phyloP scores from a whole-genome alignment of 2,888 invertebrate genomes.

The Therioaphis trifolii region DNA sequence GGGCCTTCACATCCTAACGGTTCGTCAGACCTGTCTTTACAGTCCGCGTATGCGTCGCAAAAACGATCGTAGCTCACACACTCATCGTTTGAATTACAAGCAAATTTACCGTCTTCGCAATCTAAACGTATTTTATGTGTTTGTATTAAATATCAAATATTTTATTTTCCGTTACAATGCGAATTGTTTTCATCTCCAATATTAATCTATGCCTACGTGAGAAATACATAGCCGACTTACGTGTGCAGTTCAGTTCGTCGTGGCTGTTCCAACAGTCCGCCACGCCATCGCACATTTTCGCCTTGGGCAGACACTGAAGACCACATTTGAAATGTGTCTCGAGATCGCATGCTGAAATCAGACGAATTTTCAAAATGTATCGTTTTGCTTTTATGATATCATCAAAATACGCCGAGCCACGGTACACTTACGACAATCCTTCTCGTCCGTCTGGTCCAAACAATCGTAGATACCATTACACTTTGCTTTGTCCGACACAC shows the following conservation, averaged over 20 bases:
- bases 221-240: slow-evolving; percentile 1
- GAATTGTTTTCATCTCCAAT: neutral
- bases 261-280: slow-evolving; percentile 84
- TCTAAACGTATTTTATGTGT: slow-evolving; percentile 25
- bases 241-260: slow-evolving; percentile 79
- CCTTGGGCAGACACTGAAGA: slow-evolving; percentile 78
- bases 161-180: neutral
- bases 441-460: slow-evolving; percentile 80
- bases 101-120: slow-evolving; percentile 61
- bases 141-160: neutral
- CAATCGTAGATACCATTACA: slow-evolving; percentile 82
- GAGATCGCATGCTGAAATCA: slow-evolving; percentile 74
- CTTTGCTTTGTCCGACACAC: slow-evolving; percentile 74
- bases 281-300: slow-evolving; percentile 78
- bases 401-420: neutral
- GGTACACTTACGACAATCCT: slow-evolving; percentile 75
- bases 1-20: slow-evolving; percentile 71
- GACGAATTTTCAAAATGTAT: neutral
- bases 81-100: slow-evolving; percentile 65
- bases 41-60: slow-evolving; percentile 78
- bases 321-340: slow-evolving; percentile 77
- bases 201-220: neutral
- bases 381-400: neutral
- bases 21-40: slow-evolving; percentile 78
- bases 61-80: slow-evolving; percentile 74